A percentile compares a stretch with the other conserved stretches of the same genome.
Conservation (phyloP, 2,113 vertebrate species). For the Bagarius yarrelli region DNA sequence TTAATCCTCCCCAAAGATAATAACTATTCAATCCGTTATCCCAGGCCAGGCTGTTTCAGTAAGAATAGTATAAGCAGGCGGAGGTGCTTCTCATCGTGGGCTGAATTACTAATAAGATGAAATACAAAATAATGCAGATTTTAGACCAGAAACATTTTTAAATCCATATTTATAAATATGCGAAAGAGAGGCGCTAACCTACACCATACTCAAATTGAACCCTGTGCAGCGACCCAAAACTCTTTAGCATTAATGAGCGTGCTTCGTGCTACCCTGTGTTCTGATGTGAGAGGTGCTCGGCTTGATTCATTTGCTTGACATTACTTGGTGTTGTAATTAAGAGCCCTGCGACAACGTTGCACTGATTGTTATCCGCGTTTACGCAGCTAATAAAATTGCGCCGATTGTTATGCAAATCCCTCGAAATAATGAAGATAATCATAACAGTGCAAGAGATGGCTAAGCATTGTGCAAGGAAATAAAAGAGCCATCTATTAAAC, state of each 20-base stretch:
- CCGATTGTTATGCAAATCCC: conserved; percentile 56
- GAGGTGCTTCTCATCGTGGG: conserved; percentile 62
- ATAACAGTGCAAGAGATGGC: conserved; percentile 44
- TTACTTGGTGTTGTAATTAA: conserved; percentile 56
- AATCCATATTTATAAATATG: conserved; percentile 33
- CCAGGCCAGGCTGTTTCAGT: conserved; percentile 69
- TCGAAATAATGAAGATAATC: conserved; percentile 55
- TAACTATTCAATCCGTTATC: conserved; percentile 74
- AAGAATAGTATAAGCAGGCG: conserved; percentile 54
- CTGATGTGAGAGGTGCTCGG: conserved; percentile 57
- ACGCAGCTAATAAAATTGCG: conserved; percentile 50
- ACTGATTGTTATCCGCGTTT: conserved; percentile 54
- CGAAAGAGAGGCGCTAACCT: conserved; percentile 47
- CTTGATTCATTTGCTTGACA: conserved; percentile 59
- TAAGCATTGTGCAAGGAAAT: conserved; percentile 17
- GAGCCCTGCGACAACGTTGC: conserved; percentile 48
- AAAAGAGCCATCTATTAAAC: conserved; percentile 45
- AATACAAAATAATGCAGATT: conserved; percentile 57
- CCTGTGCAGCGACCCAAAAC: conserved; percentile 39
- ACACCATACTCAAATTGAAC: conserved; percentile 27
- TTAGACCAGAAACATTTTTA: conserved; percentile 55
- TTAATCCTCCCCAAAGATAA: conserved; percentile 74
- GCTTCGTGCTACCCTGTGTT: conserved; percentile 43
- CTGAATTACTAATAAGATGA: conserved; percentile 69
- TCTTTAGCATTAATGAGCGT: conserved; percentile 48